Base-by-base conservation (phyloP, 1,140 invertebrate genomes). In the Bombus vancouverensis region DNA sequence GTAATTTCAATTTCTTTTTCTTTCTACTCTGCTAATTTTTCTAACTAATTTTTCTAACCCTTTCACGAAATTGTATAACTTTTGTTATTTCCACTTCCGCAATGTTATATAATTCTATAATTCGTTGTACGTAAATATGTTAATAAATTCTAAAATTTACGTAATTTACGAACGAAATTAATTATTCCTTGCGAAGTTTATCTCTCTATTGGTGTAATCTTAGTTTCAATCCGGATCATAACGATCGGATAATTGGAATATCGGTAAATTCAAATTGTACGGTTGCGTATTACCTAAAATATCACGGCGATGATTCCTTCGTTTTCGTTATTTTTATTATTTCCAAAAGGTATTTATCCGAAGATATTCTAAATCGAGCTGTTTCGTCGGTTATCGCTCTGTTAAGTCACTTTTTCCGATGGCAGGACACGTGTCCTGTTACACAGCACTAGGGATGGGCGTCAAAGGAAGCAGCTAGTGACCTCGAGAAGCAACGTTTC, bases 391-490 rank as follows among this genome's bases (percentile, higher is more conserved):
- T 83, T 81, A 87, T 87, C 81, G 39, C 8, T 15, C 66, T 28
- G 62, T 70, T 82, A 72, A 75, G 74, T 88, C 81, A 88, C 53
- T 91, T 92, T 91, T 91, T 88, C 92, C 89, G 73, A 85, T 86
- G 66, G 34, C 74, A 89, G 86, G 44, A 82, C 86, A 89, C 82
- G 76, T 89, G 86, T 85, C 79, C 71, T 87, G 82, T 39, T 68
- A 34, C 37, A 32, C 25, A 76, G 32, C 57, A 28, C 65, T 73
- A 65, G 75, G 71, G 81, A 92, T 94, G 92, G 93, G 93, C 93
- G 93, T 94, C 59, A 93, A 92, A 94, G 94, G 94, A 90, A 95
- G 91, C 91, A 93, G 91, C 91, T 89, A 93, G 91, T 91, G 93
- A 94, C 93, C 94, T 94, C 94, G 93, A 90, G 87, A 92, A 92